These are phyloP conservation scores for Mirounga angustirostris DNA, from an alignment of 2,113 vertebrate genomes.

Conservation along the genomic window DNA sequence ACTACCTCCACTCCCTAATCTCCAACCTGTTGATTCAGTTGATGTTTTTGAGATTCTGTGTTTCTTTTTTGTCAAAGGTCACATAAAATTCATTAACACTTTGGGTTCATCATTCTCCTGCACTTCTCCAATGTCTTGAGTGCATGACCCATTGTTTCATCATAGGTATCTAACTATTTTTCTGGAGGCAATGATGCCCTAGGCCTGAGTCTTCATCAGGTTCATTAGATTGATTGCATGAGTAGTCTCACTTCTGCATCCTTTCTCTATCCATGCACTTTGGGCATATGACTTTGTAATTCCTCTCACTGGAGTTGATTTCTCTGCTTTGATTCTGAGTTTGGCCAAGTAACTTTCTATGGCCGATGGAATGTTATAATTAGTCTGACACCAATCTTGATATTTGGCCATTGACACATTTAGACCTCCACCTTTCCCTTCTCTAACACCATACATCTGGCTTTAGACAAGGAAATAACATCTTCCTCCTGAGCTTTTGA, in stretches of 20 bases:
- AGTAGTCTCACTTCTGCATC: neutral
- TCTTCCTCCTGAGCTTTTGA: neutral
- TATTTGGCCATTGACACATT: neutral
- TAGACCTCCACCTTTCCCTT: neutral
- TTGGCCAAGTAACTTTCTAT: neutral
- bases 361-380: neutral
- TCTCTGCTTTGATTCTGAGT: neutral
- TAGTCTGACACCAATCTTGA: neutral
- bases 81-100: neutral
- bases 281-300: neutral
- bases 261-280: neutral
- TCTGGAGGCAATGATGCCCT: neutral
- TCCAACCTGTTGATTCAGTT: neutral
- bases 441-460: neutral
- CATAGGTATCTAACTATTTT: neutral
- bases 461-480: neutral
- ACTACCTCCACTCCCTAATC: no score
- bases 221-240: neutral
- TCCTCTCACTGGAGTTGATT: neutral
- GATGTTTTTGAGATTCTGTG: neutral
- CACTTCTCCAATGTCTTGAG: neutral
- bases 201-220: neutral
- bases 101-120: neutral
- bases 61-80: neutral
- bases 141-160: neutral